phyloP scores from a whole-genome alignment of 2,888 invertebrate genomes.

The Pachycephus smyrnensis region DNA sequence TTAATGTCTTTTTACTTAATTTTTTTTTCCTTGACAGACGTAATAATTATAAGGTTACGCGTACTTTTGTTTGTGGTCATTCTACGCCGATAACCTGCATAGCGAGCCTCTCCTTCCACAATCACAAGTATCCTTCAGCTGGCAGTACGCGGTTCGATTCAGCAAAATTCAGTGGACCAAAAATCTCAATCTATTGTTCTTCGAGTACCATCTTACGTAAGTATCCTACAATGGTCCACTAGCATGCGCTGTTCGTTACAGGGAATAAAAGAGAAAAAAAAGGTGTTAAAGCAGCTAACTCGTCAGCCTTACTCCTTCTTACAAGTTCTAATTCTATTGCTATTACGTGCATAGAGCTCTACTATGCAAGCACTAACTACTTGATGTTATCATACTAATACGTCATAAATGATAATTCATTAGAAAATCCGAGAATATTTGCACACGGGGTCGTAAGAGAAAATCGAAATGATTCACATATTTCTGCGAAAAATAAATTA shows the following conservation, averaged over 20 bases:
- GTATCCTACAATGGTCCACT: not conserved
- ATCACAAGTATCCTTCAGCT: constrained; percentile 41
- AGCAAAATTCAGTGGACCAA: constrained; percentile 34
- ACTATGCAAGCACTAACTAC: not conserved
- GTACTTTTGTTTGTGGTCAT: constrained; percentile 54
- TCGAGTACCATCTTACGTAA: not conserved
- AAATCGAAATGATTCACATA: not conserved
- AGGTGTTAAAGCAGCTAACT: not conserved
- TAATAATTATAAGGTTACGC: constrained; percentile 45
- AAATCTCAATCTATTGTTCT: constrained; percentile 27
- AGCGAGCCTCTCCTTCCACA: constrained; percentile 50
- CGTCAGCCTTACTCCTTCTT: not conserved
- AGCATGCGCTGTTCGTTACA: not conserved
- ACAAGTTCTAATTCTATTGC: not conserved
- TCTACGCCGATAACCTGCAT: constrained; percentile 53
- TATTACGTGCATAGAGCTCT: not conserved
- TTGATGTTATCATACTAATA: not conserved
- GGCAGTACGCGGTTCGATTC: constrained; percentile 53
- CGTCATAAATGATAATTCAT: not conserved
- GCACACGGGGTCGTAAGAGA: not conserved
- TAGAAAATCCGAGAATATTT: not conserved
- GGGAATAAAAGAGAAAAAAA: not conserved
- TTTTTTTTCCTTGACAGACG: constrained; percentile 29
- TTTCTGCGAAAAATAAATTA: not conserved
- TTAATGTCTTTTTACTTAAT: constrained; percentile 30